A percentile compares a stretch with the other conserved stretches of the same genome.
Evolutionary conservation across 2,888 invertebrate genomes (phyloP).

Genomic region (Clitarchus hookeri): DNA sequence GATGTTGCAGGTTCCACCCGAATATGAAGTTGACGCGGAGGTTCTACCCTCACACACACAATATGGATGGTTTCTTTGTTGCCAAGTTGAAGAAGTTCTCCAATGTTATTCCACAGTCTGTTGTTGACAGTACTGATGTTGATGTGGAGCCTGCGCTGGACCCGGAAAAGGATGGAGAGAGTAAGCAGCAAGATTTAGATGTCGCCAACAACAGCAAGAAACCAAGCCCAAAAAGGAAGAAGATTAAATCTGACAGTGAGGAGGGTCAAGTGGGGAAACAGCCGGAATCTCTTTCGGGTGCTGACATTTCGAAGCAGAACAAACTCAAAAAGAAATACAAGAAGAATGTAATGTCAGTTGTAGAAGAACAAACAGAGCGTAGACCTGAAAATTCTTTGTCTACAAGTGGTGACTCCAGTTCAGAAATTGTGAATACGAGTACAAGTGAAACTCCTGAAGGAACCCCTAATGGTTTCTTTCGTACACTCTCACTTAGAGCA

Average conservation of each 20-base stretch:
- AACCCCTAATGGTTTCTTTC: too few relatives aligned
- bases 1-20: conserved; percentile 76
- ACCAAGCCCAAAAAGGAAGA: neutral
- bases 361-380: neutral
- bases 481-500: too few relatives aligned
- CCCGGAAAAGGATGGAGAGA: conserved; percentile 1
- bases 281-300: neutral
- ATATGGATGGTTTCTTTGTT: conserved; percentile 99
- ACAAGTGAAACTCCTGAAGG: too few relatives aligned
- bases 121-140: conserved; percentile 28
- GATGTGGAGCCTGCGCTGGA: conserved; percentile 1
- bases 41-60: conserved; percentile 97
- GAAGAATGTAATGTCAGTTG: neutral
- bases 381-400: neutral
- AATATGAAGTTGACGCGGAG: conserved; percentile 84
- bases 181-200: neutral
- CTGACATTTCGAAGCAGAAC: neutral
- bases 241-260: neutral
- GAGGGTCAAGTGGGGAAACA: neutral
- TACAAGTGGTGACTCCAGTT: neutral
- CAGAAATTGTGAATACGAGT: too few relatives aligned
- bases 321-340: neutral
- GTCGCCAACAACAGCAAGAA: neutral
- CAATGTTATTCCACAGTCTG: conserved; percentile 65
- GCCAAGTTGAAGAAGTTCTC: conserved; percentile 97